Base-by-base conservation (phyloP, 2,797 vertebrate species). In the Oreochromis grahami region DNA sequence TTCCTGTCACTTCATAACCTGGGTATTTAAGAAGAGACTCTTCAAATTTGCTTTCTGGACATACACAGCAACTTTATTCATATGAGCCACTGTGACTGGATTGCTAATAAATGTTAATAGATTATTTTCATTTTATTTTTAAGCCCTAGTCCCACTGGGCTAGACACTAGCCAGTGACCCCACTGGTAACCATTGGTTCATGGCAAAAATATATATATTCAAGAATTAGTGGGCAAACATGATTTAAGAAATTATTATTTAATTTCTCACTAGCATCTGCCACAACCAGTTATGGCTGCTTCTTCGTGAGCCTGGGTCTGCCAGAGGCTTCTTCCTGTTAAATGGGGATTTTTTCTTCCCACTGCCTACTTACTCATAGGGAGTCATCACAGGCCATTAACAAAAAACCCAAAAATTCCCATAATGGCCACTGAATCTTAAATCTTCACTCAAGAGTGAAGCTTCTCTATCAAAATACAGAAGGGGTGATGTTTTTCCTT, bases 361-460 rank as follows among this genome's bases (percentile, higher is more conserved):
- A 65, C 34, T 8, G 14, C 38, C 34, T 38, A 38, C 7, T 65
- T 8, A 8, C 19, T 36, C 32, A 13, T 38, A 21, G 1, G 26
- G 55, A 26, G 34, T 65, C 1, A 4, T n/a, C 2, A 2, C 32
- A n/a, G 32, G 17, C 10, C 58, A n/a, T 12, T 63, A 12, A n/a
- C 10, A 63, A 63, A 63, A 63, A 3, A 1, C 0, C 0, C 2
- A 2, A 1, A 1, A 63, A 36, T n/a, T 63, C 36, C 58, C 58
- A 63, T 7, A 36, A 63, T n/a, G 32, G 32, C 58, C 32, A 13
- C 32, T 17, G 17, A 36, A 13, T 63, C 17, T n/a, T 63, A 36
- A 63, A 63, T 63, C 32, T 1, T 63, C 58, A 63, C 10, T 63
- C 58, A 63, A 36, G 10, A 60, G 58, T 36, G 58, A 60, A 60